These are phyloP conservation scores for Actinia equina DNA, from an alignment of 64 coral and sea anemone genomes.

Conservation along the genomic window DNA sequence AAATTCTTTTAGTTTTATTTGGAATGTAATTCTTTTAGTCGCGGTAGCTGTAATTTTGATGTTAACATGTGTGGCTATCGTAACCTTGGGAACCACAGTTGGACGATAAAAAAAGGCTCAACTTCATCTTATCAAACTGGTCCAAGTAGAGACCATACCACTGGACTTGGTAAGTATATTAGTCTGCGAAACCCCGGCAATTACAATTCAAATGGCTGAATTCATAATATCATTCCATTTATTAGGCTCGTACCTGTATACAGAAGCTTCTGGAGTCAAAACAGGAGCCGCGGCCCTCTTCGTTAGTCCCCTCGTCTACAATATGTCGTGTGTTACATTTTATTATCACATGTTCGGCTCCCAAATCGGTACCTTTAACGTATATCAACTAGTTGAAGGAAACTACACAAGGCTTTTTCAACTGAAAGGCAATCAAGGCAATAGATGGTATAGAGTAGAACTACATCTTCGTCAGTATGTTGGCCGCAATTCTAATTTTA, in stretches of 20 bases:
- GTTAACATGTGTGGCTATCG: background rate
- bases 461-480: background rate
- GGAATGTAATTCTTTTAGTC: no score
- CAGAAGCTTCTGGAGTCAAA: background rate
- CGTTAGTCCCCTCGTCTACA: background rate
- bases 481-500: background rate
- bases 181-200: background rate
- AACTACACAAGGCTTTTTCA: conserved; percentile 27
- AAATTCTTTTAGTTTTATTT: no score
- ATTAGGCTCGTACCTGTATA: conserved; percentile 6
- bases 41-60: conserved; percentile 14
- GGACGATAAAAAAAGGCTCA: background rate
- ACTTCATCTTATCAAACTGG: conserved; percentile 13
- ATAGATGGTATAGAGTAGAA: conserved; percentile 18
- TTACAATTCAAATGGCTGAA: no score
- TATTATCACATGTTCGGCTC: conserved; percentile 48
- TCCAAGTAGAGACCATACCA: conserved; percentile 28
- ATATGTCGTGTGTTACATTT: conserved; percentile 18
- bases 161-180: background rate
- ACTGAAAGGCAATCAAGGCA: conserved; percentile 11
- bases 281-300: conserved; percentile 12
- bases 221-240: background rate
- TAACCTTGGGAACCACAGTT: background rate
- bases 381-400: background rate
- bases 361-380: conserved; percentile 32